Conservation (phyloP, 2,797 vertebrate species). For the Octomys mimax region DNA sequence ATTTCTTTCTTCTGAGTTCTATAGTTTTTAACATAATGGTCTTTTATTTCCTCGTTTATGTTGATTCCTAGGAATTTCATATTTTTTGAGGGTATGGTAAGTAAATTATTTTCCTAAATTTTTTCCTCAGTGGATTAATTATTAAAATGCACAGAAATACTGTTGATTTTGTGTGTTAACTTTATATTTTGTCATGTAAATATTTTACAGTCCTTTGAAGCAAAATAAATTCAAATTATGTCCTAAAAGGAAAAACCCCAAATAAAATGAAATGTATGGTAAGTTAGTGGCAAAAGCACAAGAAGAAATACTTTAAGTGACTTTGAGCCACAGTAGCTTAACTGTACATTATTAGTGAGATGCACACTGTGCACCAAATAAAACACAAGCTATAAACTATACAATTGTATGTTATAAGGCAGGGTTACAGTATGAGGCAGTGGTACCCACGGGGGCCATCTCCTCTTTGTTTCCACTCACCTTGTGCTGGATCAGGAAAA, state of each 20-base stretch:
- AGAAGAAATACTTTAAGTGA: constrained; percentile 42
- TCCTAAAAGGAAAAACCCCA: constrained; percentile 31
- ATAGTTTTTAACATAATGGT: not conserved
- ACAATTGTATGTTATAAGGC: not conserved
- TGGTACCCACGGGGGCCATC: not conserved
- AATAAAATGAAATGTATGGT: constrained; percentile 23
- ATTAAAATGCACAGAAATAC: not conserved
- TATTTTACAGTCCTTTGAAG: constrained; percentile 21
- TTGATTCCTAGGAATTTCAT: not conserved
- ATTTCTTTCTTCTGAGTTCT: not conserved
- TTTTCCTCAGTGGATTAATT: not conserved
- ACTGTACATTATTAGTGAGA: constrained; percentile 23
- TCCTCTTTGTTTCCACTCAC: not conserved
- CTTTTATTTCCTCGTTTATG: not conserved
- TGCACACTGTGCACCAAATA: not conserved
- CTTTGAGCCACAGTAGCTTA: constrained; percentile 39
- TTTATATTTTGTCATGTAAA: not conserved
- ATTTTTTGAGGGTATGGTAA: not conserved
- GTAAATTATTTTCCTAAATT: not conserved
- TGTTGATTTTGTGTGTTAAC: not conserved
- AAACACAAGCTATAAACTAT: not conserved
- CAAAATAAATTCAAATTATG: constrained; percentile 57
- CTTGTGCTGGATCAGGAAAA: not conserved
- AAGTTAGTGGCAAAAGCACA: constrained; percentile 25
- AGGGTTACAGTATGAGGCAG: not conserved